phyloP scores from a whole-genome alignment of 2,888 invertebrate species.

The Agriopis leucophaearia region DNA sequence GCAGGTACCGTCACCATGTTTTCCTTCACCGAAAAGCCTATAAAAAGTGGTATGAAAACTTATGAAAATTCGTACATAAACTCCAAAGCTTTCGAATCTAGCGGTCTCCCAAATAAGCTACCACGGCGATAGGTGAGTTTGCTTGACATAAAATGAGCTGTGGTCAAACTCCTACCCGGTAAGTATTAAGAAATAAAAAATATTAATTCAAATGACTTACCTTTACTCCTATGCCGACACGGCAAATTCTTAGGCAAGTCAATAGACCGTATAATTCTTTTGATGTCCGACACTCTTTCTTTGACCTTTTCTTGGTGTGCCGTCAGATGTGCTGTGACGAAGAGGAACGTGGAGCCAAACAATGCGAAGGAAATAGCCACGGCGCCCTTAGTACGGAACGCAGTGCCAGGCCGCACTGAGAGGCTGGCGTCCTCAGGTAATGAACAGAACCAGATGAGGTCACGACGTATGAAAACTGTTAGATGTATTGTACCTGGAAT shows the following conservation, averaged over 20 bases:
- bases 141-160: too few relatives aligned
- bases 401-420: conserved; percentile 95
- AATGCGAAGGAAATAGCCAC: conserved; percentile 96
- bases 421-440: conserved; percentile 95
- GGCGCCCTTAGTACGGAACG: conserved; percentile 97
- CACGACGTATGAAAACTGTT: conserved; percentile 94
- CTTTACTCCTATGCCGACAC: conserved; percentile 91
- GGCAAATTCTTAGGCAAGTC: conserved; percentile 94
- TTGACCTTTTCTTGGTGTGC: conserved; percentile 96
- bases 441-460: conserved; percentile 98
- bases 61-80: too few relatives aligned
- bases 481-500: conserved; percentile 93
- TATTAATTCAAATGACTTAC: conserved; percentile 60
- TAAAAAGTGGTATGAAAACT: too few relatives aligned
- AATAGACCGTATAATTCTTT: conserved; percentile 92
- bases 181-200: too few relatives aligned
- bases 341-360: conserved; percentile 98
- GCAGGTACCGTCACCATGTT: too few relatives aligned
- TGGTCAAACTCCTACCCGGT: too few relatives aligned
- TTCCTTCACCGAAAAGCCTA: too few relatives aligned
- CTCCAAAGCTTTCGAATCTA: too few relatives aligned
- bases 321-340: conserved; percentile 97
- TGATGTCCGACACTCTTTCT: conserved; percentile 94
- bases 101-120: too few relatives aligned
- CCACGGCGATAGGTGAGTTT: too few relatives aligned